These are phyloP conservation scores for Smithornis capensis DNA, from an alignment of 2,113 vertebrate genomes.

Conservation along the genomic window DNA sequence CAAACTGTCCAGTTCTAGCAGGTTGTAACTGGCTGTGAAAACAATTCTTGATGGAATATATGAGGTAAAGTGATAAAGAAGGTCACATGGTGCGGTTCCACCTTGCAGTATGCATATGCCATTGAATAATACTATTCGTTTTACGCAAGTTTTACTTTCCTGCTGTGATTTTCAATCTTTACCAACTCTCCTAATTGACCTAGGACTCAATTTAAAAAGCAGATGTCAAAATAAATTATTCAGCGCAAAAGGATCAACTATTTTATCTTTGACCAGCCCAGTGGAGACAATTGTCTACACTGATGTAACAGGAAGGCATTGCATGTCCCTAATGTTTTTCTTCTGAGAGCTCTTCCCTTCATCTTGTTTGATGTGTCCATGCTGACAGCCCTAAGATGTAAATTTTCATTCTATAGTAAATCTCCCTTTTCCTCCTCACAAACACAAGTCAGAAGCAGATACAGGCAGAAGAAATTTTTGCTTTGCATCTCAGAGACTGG, in stretches of 20 bases:
- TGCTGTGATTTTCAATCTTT: not conserved
- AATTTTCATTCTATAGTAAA: not conserved
- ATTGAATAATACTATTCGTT: not conserved
- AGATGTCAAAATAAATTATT: not conserved
- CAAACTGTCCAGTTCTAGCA: not conserved
- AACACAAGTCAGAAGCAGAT: not conserved
- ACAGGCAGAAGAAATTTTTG: not conserved
- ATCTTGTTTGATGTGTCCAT: not conserved
- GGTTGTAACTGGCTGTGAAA: not conserved
- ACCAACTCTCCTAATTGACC: not conserved
- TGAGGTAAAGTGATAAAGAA: not conserved
- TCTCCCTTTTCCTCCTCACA: not conserved
- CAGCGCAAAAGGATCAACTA: not conserved
- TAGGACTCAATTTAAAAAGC: not conserved
- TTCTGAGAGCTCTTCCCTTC: not conserved
- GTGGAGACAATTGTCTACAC: not conserved
- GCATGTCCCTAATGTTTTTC: not conserved
- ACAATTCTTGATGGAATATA: not conserved
- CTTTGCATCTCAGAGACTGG: not conserved
- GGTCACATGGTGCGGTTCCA: not conserved
- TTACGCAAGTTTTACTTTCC: not conserved
- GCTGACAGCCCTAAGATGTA: not conserved
- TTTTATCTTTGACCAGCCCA: not conserved
- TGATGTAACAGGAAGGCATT: not conserved
- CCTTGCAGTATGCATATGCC: not conserved